A percentile compares a stretch with the other conserved stretches of the same genome.
phyloP scores from a whole-genome alignment of 1,140 invertebrate species.

The Doryteuthis pealeii region DNA sequence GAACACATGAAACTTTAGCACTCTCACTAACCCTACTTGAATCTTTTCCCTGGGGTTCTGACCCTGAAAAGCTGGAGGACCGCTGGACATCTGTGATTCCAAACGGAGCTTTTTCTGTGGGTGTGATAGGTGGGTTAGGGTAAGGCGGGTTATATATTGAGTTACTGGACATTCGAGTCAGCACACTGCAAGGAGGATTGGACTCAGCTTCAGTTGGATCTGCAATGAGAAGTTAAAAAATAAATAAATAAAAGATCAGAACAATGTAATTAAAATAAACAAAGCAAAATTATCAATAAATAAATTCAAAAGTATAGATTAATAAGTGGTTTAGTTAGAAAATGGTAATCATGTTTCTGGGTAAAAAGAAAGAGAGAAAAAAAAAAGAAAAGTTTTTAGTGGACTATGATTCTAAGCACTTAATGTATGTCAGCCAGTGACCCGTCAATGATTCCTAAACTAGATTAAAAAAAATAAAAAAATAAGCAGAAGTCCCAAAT shows the following conservation, averaged over 20 bases:
- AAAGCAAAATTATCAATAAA: not conserved
- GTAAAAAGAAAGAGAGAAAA: too few relatives aligned
- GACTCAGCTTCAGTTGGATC: slow-evolving; percentile 48
- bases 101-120: slow-evolving; percentile 31
- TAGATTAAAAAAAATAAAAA: too few relatives aligned
- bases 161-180: slow-evolving; percentile 29
- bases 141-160: slow-evolving; percentile 27
- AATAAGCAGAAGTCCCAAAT: too few relatives aligned
- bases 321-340: too few relatives aligned
- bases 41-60: not conserved
- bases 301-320: too few relatives aligned
- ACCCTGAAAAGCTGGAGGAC: slow-evolving; percentile 41
- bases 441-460: too few relatives aligned
- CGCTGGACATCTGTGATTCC: slow-evolving; percentile 29
- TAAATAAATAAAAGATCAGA: not conserved
- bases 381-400: too few relatives aligned
- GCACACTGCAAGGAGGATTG: slow-evolving; percentile 22
- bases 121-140: slow-evolving; percentile 42
- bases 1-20: not conserved
- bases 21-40: slow-evolving; percentile 22
- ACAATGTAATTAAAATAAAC: slow-evolving; percentile 5
- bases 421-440: too few relatives aligned
- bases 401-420: too few relatives aligned
- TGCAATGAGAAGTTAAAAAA: slow-evolving; percentile 27
- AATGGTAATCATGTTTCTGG: too few relatives aligned